phyloP scores from a whole-genome alignment of 2,113 vertebrate genomes.

The Dryoscopus gambensis region DNA sequence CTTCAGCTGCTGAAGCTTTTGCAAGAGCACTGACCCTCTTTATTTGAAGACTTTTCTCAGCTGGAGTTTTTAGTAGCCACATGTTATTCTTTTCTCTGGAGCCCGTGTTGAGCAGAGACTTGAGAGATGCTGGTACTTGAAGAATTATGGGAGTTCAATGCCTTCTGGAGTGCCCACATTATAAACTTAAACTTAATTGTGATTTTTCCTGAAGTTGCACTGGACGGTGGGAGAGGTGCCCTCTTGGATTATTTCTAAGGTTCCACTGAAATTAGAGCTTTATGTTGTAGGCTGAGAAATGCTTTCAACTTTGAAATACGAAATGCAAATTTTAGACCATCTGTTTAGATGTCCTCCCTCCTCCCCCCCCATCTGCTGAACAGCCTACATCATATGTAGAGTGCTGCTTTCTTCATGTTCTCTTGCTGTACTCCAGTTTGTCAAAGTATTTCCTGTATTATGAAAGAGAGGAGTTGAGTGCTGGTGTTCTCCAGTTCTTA shows the following conservation, averaged over 20 bases:
- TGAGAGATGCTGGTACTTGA: not conserved
- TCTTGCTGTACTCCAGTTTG: not conserved
- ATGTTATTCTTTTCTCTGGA: not conserved
- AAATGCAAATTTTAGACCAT: conserved; percentile 46
- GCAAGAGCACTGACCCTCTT: not conserved
- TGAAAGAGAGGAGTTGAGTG: not conserved
- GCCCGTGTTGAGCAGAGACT: not conserved
- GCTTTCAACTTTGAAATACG: not conserved
- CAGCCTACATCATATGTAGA: not conserved
- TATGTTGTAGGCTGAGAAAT: conserved; percentile 18
- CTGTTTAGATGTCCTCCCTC: conserved; percentile 31
- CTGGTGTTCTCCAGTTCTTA: not conserved
- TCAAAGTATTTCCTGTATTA: conserved; percentile 2
- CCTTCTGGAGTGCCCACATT: not conserved
- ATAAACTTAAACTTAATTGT: not conserved
- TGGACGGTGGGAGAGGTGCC: not conserved
- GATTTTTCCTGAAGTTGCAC: not conserved
- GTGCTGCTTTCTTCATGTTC: not conserved
- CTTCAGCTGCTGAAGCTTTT: not conserved
- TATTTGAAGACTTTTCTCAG: not conserved
- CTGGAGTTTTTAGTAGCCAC: not conserved
- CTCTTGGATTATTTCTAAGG: not conserved
- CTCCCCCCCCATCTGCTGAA: conserved; percentile 2
- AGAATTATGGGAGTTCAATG: not conserved
- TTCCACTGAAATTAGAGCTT: not conserved